phyloP scores from a whole-genome alignment of 2,888 invertebrate species.

The Colletes collaris region DNA sequence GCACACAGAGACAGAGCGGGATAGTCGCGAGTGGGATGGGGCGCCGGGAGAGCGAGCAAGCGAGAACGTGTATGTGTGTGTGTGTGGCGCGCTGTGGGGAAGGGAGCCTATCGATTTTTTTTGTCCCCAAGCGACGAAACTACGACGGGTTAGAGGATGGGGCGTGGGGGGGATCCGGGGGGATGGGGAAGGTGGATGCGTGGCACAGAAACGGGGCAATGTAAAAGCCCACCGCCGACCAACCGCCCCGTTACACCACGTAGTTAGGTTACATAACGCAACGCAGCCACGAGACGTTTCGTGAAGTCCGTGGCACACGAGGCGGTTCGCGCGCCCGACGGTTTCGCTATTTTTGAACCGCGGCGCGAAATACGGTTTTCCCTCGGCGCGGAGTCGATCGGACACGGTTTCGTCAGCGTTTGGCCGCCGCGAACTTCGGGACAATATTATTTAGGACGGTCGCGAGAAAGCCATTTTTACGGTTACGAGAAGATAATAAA shows the following conservation, averaged over 20 bases:
- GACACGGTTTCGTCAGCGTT: background rate
- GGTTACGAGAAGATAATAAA: no score
- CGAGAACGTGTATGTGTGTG: constrained; percentile 9
- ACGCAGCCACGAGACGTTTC: constrained; percentile 51
- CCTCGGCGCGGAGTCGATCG: background rate
- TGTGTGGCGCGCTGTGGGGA: constrained; percentile 27
- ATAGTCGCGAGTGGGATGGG: constrained; percentile 22
- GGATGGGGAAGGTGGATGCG: constrained; percentile 53
- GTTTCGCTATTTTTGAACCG: constrained; percentile 29
- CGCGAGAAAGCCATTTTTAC: no score
- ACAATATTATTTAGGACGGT: no score
- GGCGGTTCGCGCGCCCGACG: background rate
- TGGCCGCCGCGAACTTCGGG: no score
- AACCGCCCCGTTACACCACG: constrained; percentile 58
- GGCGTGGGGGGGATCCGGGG: no score
- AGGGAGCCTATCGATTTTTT: constrained; percentile 70
- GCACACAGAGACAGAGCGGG: constrained; percentile 18
- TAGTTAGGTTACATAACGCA: constrained; percentile 65
- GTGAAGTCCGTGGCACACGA: constrained; percentile 49
- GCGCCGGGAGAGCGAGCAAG: constrained; percentile 19
- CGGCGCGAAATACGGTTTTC: constrained; percentile 26
- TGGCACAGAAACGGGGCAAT: constrained; percentile 69
- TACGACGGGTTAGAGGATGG: constrained; percentile 22
- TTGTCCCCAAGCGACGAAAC: constrained; percentile 67
- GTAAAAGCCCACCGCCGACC: constrained; percentile 61